Percentiles rank a stretch among this genome's conserved stretches.
phyloP scores from a whole-genome alignment of 2,797 vertebrate species.

The Jordanella pulchra region DNA sequence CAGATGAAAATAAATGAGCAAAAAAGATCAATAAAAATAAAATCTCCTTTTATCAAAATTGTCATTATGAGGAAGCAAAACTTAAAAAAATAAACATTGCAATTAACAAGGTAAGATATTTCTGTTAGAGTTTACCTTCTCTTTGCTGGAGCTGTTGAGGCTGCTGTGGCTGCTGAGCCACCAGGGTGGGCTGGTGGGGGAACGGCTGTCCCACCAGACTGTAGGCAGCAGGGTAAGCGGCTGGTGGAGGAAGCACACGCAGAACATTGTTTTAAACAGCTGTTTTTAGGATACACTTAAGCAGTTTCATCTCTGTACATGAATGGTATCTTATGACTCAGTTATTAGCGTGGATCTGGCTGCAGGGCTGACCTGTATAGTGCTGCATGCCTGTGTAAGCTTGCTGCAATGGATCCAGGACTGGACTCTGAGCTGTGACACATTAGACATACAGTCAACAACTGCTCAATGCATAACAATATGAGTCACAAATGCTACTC shows the following conservation, averaged over 20 bases:
- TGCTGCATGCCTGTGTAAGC: constrained; percentile 96
- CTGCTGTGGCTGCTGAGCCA: constrained; percentile 88
- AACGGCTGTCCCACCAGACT: constrained; percentile 92
- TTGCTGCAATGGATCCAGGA: constrained; percentile 91
- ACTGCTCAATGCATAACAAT: constrained; percentile 15
- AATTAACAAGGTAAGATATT: constrained; percentile 36
- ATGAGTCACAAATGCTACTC: constrained; percentile 34
- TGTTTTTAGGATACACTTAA: too few relatives aligned
- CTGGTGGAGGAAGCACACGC: constrained; percentile 70
- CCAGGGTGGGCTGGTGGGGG: constrained; percentile 88
- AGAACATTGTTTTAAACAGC: not conserved
- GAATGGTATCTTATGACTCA: not conserved
- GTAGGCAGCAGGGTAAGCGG: constrained; percentile 92
- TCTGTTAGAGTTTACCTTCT: constrained; percentile 80
- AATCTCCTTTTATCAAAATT: not conserved
- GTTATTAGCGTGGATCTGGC: not conserved
- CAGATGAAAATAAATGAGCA: not conserved
- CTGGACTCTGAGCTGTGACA: constrained; percentile 90
- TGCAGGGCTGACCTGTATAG: constrained; percentile 86
- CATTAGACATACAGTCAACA: constrained; percentile 48
- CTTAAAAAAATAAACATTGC: constrained; percentile 4
- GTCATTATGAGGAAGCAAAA: constrained; percentile 14
- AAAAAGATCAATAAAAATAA: not conserved
- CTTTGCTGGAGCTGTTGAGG: constrained; percentile 89
- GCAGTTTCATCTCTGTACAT: constrained; percentile 4